Percentiles rank a stretch among this genome's conserved stretches.
These are phyloP conservation scores for Drosophila busckii DNA, from an alignment of 1,140 invertebrate species.

Conservation along the genomic window DNA sequence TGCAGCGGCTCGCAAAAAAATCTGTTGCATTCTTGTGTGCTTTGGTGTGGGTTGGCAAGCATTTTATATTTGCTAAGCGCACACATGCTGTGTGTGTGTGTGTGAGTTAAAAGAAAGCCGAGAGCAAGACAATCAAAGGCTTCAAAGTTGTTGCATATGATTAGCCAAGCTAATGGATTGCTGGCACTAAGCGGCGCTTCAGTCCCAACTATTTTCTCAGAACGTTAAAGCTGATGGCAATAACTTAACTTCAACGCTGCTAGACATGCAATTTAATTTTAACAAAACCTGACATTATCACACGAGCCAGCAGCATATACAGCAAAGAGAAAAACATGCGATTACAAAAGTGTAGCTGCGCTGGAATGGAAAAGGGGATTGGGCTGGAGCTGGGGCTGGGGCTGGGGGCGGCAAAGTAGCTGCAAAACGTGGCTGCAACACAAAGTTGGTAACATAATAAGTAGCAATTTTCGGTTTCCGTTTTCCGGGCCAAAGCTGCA, in stretches of 20 bases:
- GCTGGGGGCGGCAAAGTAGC: constrained; percentile 2
- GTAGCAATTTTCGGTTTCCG: constrained; percentile 76
- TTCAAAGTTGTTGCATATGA: constrained; percentile 33
- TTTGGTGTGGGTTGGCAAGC: constrained; percentile 42
- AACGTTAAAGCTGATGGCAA: constrained; percentile 64
- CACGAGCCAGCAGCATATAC: constrained; percentile 55
- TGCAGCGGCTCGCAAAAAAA: constrained; percentile 54
- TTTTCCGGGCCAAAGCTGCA: constrained; percentile 60
- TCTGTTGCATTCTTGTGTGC: constrained; percentile 67
- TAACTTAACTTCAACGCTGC: constrained; percentile 72
- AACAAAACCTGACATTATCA: constrained; percentile 77
- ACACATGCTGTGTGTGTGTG: constrained; percentile 25
- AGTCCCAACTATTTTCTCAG: too few species aligned
- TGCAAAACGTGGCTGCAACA: constrained; percentile 43
- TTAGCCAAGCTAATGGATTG: constrained; percentile 21
- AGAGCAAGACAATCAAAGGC: constrained; percentile 14
- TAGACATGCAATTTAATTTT: constrained; percentile 77
- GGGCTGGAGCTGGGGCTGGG: not conserved
- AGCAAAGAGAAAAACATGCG: constrained; percentile 11
- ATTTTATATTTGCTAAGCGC: constrained; percentile 36
- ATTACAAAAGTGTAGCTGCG: not conserved
- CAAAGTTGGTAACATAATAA: constrained; percentile 77
- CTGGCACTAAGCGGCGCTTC: too few species aligned
- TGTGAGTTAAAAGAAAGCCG: constrained; percentile 25
- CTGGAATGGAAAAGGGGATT: not conserved